Conservation (phyloP, 2,888 invertebrate genomes). For the Entomobrya proxima region DNA sequence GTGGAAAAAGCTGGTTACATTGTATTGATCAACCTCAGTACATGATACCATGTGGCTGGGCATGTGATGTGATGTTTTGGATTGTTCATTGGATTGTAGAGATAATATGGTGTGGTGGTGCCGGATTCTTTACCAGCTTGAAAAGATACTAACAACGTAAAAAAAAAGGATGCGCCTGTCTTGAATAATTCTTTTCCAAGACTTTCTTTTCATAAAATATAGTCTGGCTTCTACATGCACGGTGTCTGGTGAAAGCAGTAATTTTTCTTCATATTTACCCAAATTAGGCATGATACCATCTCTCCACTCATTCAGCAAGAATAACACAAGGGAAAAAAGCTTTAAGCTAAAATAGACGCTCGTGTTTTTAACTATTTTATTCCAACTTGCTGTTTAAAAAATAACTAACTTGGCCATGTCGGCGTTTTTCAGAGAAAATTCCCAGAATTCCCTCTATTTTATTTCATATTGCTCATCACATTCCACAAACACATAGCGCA, state of each 20-base stretch:
- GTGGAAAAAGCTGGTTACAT: not conserved
- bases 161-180: constrained; percentile 22
- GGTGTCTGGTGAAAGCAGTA: constrained; percentile 30
- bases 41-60: constrained; percentile 17
- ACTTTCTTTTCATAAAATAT: not conserved
- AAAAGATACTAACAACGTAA: not conserved
- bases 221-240: not conserved
- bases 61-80: constrained; percentile 1
- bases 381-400: constrained; percentile 1
- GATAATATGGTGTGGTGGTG: too few relatives aligned
- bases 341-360: not conserved
- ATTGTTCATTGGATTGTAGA: constrained; percentile 28
- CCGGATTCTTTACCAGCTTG: not conserved
- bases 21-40: constrained; percentile 18
- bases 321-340: not conserved
- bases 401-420: not conserved
- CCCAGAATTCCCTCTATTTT: too few relatives aligned
- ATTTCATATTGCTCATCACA: too few relatives aligned
- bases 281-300: constrained; percentile 44
- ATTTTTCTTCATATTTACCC: constrained; percentile 63
- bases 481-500: not conserved
- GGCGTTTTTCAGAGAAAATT: constrained; percentile 1
- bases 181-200: constrained; percentile 29
- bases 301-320: not conserved
- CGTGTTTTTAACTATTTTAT: constrained; percentile 16